phyloP scores from a whole-genome alignment of 2,113 vertebrate species.

The Felis catus region DNA sequence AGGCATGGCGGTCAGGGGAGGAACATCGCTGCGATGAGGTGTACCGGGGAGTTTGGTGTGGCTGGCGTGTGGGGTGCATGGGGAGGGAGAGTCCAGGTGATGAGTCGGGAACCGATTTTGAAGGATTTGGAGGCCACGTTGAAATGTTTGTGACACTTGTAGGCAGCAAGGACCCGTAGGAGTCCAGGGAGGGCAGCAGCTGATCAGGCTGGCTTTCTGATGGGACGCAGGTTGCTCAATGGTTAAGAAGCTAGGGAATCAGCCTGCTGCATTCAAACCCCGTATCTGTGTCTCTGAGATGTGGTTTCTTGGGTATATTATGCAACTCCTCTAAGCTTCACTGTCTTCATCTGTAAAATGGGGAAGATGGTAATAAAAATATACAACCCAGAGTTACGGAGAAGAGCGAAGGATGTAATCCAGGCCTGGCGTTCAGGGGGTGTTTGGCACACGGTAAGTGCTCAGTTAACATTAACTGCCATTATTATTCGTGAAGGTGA shows the following conservation, averaged over 20 bases:
- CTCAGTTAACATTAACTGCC: not conserved
- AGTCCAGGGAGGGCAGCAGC: accelerated
- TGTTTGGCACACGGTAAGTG: not conserved
- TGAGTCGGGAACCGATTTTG: accelerated
- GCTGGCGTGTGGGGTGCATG: too few species aligned
- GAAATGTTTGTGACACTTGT: too few species aligned
- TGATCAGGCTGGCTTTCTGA: not conserved
- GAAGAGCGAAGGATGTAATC: not conserved
- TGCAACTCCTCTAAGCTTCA: not conserved
- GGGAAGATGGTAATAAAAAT: not conserved
- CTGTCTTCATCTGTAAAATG: not conserved
- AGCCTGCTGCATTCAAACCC: not conserved
- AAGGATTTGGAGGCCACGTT: not conserved
- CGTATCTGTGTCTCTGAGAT: not conserved
- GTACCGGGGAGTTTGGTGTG: not conserved
- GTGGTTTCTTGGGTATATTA: too few species aligned
- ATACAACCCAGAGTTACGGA: accelerated
- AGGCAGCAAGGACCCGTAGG: not conserved
- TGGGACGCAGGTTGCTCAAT: accelerated
- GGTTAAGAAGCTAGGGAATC: not conserved
- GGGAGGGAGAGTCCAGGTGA: not conserved
- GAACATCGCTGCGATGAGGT: accelerated
- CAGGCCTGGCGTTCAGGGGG: not conserved
- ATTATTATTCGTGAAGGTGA: not conserved
- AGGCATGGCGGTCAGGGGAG: accelerated